Conservation (phyloP, 37 sponge, comb jelly and placozoan genomes). For the Lycopodina hypogea region DNA sequence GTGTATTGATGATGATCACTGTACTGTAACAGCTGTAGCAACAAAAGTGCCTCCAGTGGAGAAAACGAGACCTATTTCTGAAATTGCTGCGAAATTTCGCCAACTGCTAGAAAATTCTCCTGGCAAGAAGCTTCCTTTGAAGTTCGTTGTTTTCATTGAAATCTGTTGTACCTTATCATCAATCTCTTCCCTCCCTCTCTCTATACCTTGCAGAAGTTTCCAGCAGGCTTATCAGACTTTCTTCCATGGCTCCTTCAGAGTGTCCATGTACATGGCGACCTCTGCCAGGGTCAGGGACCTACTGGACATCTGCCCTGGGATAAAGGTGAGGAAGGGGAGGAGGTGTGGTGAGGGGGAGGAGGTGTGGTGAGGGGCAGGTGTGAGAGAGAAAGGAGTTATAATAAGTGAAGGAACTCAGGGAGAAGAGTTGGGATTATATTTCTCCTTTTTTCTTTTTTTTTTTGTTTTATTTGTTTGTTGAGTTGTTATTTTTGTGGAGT, state of each 20-base stretch:
- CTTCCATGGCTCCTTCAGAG: slow-evolving; percentile 54
- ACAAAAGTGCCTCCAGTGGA: no score
- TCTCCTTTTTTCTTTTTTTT: no score
- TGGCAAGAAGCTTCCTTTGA: slow-evolving; percentile 6
- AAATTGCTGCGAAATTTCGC: slow-evolving; percentile 13
- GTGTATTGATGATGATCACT: no score
- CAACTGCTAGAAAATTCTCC: slow-evolving; percentile 12
- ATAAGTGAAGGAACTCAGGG: no score
- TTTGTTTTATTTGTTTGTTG: no score
- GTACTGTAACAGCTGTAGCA: no score
- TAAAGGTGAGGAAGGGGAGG: slow-evolving; percentile 25
- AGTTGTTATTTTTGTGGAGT: no score
- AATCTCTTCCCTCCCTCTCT: not conserved
- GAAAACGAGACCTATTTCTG: not conserved
- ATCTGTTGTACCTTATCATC: no score
- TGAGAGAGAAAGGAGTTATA: no score
- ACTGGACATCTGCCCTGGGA: slow-evolving; percentile 30
- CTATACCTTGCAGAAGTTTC: slow-evolving; percentile 18
- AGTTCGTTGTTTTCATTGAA: not conserved
- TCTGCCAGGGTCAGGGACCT: slow-evolving; percentile 18
- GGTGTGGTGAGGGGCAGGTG: no score
- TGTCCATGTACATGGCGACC: slow-evolving; percentile 44
- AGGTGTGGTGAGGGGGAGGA: no score
- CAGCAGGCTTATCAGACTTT: slow-evolving; percentile 75
- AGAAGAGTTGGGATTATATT: no score